Base-by-base conservation (phyloP, 2,113 vertebrate genomes). In the Eptatretus burgeri region DNA sequence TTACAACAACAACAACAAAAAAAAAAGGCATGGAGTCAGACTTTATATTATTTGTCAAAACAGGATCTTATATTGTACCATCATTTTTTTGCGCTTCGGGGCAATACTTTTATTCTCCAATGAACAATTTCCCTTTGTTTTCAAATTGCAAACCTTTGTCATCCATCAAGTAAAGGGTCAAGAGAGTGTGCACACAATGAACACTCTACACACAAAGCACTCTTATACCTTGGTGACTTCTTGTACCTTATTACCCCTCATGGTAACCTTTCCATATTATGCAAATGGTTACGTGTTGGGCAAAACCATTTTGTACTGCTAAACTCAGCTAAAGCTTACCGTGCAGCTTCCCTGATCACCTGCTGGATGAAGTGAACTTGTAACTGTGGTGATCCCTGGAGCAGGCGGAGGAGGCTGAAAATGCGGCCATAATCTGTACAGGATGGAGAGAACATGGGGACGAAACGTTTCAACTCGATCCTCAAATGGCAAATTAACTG, bases 311-410 rank as follows among this genome's bases (percentile, higher is more conserved):
- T 12, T 50, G 53, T 13, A 14, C 18, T 56, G 27, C 16, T 14
- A 9, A 14, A 49, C 11, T 14, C 14, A 41, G 11, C 41, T 13
- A 20, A 64, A 63, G 65, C 76, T 56, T 76, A 95, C 88, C 88
- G 83, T 69, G 85, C 78, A 20, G 87, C 88, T 74, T 95, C 88
- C 75, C 88, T 89, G 73, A 95, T 93, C 69, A 95, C 76, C 73
- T 85, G 85, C 68, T 93, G 85, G 66, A 95, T 75, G 75, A 95
- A 95, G 70, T 86, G 74, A 69, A 95, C 76, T 66, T 80, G 77
- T 1, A 84, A 84, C 67, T 93, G 82, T 71, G 91, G 75, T 69
- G 77, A 87, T 66, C 88, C 88, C 77, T 91, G 81, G 64, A 93
- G 83, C 69, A 91, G 82, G 74, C 87, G 86, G 75, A 95, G 75